Percentiles rank a stretch among this genome's conserved stretches.
Evolutionary conservation across 2,888 invertebrate species (phyloP).

Genomic region (Dynastes tityus): DNA sequence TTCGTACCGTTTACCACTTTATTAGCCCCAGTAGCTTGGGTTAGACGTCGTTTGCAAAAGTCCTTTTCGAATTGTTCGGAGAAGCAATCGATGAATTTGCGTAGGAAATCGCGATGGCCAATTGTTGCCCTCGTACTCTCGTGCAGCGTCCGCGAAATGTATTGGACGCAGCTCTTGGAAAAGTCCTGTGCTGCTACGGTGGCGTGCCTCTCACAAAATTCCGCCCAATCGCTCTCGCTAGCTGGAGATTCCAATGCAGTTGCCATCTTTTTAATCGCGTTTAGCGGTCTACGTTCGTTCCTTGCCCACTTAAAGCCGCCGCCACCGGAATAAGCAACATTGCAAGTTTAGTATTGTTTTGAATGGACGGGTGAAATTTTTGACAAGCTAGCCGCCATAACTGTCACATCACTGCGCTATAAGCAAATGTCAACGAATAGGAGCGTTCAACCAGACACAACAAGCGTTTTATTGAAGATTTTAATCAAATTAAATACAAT

Average conservation of each 20-base stretch:
- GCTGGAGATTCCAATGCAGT: conserved; percentile 61
- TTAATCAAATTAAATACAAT: no score
- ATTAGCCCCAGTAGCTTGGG: conserved; percentile 60
- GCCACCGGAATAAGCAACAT: conserved; percentile 17
- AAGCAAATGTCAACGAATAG: conserved; percentile 5
- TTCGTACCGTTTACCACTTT: conserved; percentile 70
- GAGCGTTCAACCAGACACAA: conserved; percentile 5
- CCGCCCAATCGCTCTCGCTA: conserved; percentile 82
- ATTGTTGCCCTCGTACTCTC: conserved; percentile 79
- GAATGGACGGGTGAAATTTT: conserved; percentile 43
- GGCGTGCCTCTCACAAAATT: conserved; percentile 91
- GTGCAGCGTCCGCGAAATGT: conserved; percentile 80
- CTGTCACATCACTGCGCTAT: conserved; percentile 45
- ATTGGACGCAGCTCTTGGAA: conserved; percentile 88
- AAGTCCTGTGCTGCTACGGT: conserved; percentile 89
- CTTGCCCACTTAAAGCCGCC: neutral
- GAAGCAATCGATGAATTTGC: conserved; percentile 89
- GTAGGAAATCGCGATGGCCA: conserved; percentile 85
- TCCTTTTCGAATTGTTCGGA: conserved; percentile 89
- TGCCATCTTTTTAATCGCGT: conserved; percentile 59
- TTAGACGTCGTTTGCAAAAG: conserved; percentile 74
- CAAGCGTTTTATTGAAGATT: no score
- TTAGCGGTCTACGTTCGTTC: conserved; percentile 28
- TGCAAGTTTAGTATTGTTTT: conserved; percentile 48
- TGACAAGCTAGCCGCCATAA: conserved; percentile 48